Evolutionary conservation across 64 coral and sea anemone genomes (phyloP), one percentile per base, ranked within the genome.

Genomic region (Trachythela sp.): DNA sequence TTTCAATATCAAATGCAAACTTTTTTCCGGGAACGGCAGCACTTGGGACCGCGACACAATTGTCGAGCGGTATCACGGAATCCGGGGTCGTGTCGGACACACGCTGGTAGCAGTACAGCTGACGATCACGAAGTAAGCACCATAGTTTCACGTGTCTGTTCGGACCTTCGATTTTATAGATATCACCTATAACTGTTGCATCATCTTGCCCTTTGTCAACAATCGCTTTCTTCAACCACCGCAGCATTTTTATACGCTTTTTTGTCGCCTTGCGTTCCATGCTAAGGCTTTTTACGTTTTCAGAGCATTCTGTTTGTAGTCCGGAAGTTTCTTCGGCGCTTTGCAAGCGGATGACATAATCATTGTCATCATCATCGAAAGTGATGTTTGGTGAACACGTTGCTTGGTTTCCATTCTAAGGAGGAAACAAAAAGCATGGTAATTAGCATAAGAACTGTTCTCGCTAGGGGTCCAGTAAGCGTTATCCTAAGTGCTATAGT

Each of bases 51-150:
- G 37, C 75, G 34, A 39, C 35, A 80, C 75, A 80, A 30, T 80
- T 80, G 33, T 80, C 75, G 27, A 80, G 75, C 75, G 75, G 75
- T 80, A 80, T 36, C 24, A 86, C 89, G n/a, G 93, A 84, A n/a
- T 95, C 96, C 56, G 91, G 90, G 43, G 92, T 91, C 36, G 95
- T 93, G 38, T 99, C 89, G 42, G 91, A 94, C 6, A 99, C 94
- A 14, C 88, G 91, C 67, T 87, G 94, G 80, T 93, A 99, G 67
- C 96, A 95, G 56, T 89, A 89, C 3, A 99, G 58, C 30, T 95
- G 93, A 3, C 92, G 85, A 75, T 99, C 89, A 10, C 96, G 94
- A 14, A 99, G 87, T 14, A 99, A 54, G 39, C 94, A 99, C 96
- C 96, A 99, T 13, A 94, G 86, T 41, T 99, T 99, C 15, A 85